Base-by-base conservation (phyloP, 2,888 invertebrate species). In the Apeira syringaria region DNA sequence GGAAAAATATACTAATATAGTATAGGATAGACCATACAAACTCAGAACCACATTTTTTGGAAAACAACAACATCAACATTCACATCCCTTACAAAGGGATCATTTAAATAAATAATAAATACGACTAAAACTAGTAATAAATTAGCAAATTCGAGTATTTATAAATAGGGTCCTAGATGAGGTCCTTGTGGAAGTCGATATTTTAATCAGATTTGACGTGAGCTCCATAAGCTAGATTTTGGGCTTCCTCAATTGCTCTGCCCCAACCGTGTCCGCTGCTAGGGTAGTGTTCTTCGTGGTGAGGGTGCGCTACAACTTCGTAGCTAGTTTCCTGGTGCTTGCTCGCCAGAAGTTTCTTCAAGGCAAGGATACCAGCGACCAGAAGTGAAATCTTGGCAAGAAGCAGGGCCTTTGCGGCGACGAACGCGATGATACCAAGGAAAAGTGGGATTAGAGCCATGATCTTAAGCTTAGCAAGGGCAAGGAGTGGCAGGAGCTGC, bases 331-430 rank as follows among this genome's bases (percentile, higher is more conserved):
- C 91, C 41, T 92, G 85, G 48, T 91, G 93, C 69, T 95, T 94
- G 68, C 92, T 91, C 34, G 93, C 94, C 49, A 96, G 78, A 13
- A 96, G 91, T 69, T 96, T 96, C 80, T 90, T 90, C 67, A 90
- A 61, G 10, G 89, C 91, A 65, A 96, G 93, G 64, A 96, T 92
- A 64, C 93, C 93, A 49, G 95, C 93, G 53, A 96, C 92, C 29
- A 96, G 91, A 24, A 97, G 91, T 0, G 96, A 93, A 62, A 96
- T 92, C 91, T 97, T 97, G 73, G 95, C 96, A 60, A 96, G 92
- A 50, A 96, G 87, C 44, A 97, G 91, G 25, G 96, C 96, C 87
- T 97, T 96, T 85, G 96, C 94, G n/a, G 96, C 96, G 34, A 96
- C 91, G 40, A 96, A 91, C 12, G 95, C 96, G 58, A 96, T 92